Base-by-base conservation (phyloP, 1,140 invertebrate genomes). In the Philopotamus ludificatus region DNA sequence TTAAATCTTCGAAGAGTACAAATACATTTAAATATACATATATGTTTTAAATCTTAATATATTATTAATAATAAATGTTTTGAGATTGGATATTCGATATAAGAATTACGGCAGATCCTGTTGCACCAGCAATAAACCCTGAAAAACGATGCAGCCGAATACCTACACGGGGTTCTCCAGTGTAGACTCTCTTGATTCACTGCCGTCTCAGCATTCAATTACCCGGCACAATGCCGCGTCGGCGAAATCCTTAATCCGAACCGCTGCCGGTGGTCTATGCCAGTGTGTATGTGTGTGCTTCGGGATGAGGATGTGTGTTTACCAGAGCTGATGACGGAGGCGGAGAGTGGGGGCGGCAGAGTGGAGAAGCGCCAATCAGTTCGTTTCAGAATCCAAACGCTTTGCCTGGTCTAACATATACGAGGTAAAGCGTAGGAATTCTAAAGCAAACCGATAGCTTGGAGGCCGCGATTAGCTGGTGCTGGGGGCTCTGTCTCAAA, bases 381-480 rank as follows among this genome's bases (percentile, higher is more conserved):
- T 45, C 16, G 68, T 70, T 70, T 70, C 68, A 70, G 68, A 70
- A 70, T 70, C 68, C 68, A 70, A 70, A 70, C 68, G 68, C 68
- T 70, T 70, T 70, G 68, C 68, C 68, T 55, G 44, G 45, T 23
- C 41, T 42, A 58, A 18, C 22, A 50, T 18, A 49, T 23, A 21
- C 51, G 62, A 60, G 68, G 68, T 70, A 70, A 70, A 70, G 68
- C 68, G 68, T 70, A 70, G 68, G 68, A 70, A 70, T 70, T 70
- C 68, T 70, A 70, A 70, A 70, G 57, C 64, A 59, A 54, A 57
- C 64, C 65, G 34, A 67, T 39, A n/a, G 57, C 57, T 44, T 34
- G 4, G 12, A 34, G 12, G 12, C 20, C 42, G 26, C 57, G 18
- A n/a, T 60, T 12, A 23, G 15, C 41, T 16, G 50, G 12, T 34